Evolutionary conservation across 2,797 vertebrate species (phyloP).

Genomic region (Stomatorhinus walkeri): DNA sequence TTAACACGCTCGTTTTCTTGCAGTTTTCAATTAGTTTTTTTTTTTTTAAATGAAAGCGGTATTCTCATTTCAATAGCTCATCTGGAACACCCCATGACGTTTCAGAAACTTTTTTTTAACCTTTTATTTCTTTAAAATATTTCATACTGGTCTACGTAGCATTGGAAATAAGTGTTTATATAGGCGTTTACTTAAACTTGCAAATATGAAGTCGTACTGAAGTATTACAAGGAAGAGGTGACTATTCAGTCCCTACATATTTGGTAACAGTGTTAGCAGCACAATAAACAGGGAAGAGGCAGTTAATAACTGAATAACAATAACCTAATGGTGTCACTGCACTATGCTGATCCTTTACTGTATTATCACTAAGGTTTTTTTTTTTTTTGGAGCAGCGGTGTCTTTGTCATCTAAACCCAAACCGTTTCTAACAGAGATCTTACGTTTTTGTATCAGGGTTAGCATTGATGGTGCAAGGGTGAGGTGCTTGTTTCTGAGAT

Average conservation of each 20-base stretch:
- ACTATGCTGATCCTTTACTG: not conserved
- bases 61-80: not conserved
- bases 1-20: not conserved
- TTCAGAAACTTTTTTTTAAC: not conserved
- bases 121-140: not conserved
- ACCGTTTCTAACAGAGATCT: not conserved
- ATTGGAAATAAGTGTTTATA: not conserved
- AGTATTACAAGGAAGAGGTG: not conserved
- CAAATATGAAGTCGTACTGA: not conserved
- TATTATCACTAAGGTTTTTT: not conserved
- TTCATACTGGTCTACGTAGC: not conserved
- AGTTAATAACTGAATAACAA: not conserved
- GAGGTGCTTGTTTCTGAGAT: not conserved
- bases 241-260: not conserved
- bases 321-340: not conserved
- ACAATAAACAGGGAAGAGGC: not conserved
- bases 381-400: not conserved
- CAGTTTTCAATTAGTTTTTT: not conserved
- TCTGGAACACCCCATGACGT: not conserved
- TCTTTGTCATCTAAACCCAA: not conserved
- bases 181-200: not conserved
- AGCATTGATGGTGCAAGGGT: not conserved
- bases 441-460: not conserved
- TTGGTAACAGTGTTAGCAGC: not conserved
- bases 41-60: not conserved